phyloP scores from a whole-genome alignment of 2,113 vertebrate genomes.

The Micronisus gabar region DNA sequence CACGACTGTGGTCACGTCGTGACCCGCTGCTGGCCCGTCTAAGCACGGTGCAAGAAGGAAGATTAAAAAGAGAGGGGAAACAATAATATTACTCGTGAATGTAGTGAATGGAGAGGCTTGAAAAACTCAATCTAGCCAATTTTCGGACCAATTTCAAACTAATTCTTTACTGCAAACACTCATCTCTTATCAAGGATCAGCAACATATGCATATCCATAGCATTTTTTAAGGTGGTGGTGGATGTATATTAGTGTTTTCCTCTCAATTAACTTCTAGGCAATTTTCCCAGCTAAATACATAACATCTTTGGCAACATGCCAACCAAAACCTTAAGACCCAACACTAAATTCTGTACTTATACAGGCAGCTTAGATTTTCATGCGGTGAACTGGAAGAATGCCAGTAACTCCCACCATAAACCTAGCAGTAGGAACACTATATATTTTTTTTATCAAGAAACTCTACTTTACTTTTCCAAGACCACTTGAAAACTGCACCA shows the following conservation, averaged over 20 bases:
- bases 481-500: conserved; percentile 70
- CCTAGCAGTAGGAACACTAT: conserved; percentile 72
- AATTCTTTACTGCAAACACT: conserved; percentile 50
- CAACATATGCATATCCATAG: conserved; percentile 68
- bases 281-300: conserved; percentile 87
- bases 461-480: conserved; percentile 71
- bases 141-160: conserved; percentile 3
- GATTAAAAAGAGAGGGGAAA: neutral
- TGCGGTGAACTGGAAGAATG: conserved; percentile 75
- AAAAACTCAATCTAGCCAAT: neutral
- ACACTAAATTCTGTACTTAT: conserved; percentile 78
- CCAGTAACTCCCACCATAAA: conserved; percentile 79
- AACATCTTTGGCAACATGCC: conserved; percentile 80
- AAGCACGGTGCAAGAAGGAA: neutral
- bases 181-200: conserved; percentile 72
- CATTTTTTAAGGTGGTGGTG: conserved; percentile 61
- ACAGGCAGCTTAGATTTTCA: conserved; percentile 83
- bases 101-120: neutral
- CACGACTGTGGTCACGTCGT: rapidly evolving
- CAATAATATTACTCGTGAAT: neutral
- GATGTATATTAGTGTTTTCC: conserved; percentile 85
- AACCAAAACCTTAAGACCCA: conserved; percentile 82
- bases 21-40: neutral
- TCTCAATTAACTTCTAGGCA: conserved; percentile 87
- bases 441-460: conserved; percentile 75